Evolutionary conservation across 2,797 vertebrate species (phyloP), one percentile per base, ranked within the genome.

Genomic region (Phalloptychus januarius): DNA sequence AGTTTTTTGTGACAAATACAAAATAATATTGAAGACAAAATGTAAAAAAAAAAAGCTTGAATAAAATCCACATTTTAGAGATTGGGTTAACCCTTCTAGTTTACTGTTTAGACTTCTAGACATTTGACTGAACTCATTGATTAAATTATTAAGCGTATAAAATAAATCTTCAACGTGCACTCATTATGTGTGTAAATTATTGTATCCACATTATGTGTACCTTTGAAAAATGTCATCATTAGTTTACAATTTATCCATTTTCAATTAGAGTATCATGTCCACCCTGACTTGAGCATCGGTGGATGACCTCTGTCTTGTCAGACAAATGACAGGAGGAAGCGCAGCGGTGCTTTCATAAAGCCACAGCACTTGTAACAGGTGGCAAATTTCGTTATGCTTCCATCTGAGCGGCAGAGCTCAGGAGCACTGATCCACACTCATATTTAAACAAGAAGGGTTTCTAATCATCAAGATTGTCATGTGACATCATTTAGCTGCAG

Each of bases 381-480:
- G 94, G 94, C 91, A 92, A 95, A 95, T 95, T 94, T 83, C 91
- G 94, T 95, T 95, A 95, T 76, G 88, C 88, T 89, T 93, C 93
- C 93, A 93, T 95, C 93, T 90, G 85, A 94, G 90, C 86, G 67
- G 90, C 90, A 85, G 88, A 88, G 92, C 92, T 93, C 91, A 92
- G 92, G 91, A 91, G 93, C 91, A 91, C 87, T 86, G 89, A 91
- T 93, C 90, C 88, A 92, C 88, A 85, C 87, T 93, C 93, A 89
- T 93, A 93, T 95, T 95, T 93, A 91, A 91, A 93, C 94, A 93
- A 92, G 87, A 86, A 88, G 88, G 91, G 91, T 91, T 94, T 92
- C 93, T 94, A 94, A 94, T 96, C 93, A 94, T 95, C 91, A 76
- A 86, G 93, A 92, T 95, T 94, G 94, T 95, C 94, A 94, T 95